phyloP scores from a whole-genome alignment of 2,888 invertebrate genomes.

The Chymomyza procnemis region DNA sequence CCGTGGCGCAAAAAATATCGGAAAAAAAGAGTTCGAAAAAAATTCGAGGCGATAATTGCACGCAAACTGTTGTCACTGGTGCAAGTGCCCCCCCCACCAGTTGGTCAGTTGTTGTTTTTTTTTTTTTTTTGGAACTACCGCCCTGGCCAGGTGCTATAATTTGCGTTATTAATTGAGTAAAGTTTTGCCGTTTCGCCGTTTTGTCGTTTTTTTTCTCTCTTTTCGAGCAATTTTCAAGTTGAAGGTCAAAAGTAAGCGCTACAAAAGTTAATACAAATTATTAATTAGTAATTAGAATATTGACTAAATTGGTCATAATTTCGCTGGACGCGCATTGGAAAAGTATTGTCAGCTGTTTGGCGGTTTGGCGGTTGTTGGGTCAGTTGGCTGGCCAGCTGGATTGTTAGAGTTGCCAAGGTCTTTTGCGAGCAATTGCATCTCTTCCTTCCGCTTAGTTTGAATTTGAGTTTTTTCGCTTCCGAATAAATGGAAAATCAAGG shows the following conservation, averaged over 20 bases:
- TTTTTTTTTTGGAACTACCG: constrained; percentile 11
- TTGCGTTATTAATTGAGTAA: constrained; percentile 59
- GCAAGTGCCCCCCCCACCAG: constrained; percentile 23
- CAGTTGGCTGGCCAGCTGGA: background rate
- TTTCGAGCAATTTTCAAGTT: constrained; percentile 65
- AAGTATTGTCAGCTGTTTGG: constrained; percentile 20
- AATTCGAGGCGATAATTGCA: constrained; percentile 59
- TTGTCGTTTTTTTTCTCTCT: too few species aligned
- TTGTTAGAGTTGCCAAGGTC: constrained; percentile 28
- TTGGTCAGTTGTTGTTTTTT: too few species aligned
- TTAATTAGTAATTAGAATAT: constrained; percentile 56
- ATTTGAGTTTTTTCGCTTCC: background rate
- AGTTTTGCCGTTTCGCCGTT: too few species aligned
- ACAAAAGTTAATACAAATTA: constrained; percentile 36
- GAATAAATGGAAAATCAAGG: constrained; percentile 30
- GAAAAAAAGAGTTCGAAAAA: constrained; percentile 4
- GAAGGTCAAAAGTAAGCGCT: constrained; percentile 59
- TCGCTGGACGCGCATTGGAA: constrained; percentile 27
- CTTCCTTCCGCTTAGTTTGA: background rate
- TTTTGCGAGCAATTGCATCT: background rate
- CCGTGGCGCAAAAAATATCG: constrained; percentile 43
- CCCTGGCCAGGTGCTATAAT: constrained; percentile 54
- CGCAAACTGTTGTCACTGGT: constrained; percentile 63
- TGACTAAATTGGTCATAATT: constrained; percentile 22
- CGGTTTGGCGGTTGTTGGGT: background rate